Conservation (phyloP, 2,888 invertebrate genomes). For the Pterostichus niger region DNA sequence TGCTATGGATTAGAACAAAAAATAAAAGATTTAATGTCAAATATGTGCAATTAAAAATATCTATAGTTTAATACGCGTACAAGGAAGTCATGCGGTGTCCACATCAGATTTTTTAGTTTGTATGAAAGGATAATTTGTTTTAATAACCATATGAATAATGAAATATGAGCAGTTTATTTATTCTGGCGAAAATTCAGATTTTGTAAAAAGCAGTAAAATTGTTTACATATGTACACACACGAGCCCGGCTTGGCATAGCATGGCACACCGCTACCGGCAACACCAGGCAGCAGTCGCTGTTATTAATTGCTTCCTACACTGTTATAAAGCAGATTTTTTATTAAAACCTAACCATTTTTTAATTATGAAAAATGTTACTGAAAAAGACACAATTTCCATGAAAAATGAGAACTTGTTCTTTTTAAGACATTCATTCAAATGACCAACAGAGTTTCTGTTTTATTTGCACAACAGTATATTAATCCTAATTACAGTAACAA, state of each 20-base stretch:
- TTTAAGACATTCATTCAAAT: no score
- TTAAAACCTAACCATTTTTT: constrained; percentile 49
- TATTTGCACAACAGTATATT: no score
- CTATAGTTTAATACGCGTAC: no score
- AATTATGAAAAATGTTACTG: constrained; percentile 36
- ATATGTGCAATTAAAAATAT: no score
- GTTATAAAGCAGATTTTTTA: constrained; percentile 38
- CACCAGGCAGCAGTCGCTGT: not conserved
- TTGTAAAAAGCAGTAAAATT: constrained; percentile 14
- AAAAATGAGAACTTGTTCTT: not conserved
- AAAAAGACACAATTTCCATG: constrained; percentile 2
- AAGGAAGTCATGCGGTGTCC: no score
- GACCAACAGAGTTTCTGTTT: no score
- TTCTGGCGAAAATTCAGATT: not conserved
- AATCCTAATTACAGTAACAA: no score
- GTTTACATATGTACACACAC: constrained; percentile 48
- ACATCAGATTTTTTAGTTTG: no score
- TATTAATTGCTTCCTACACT: constrained; percentile 37
- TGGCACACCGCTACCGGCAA: no score
- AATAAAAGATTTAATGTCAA: no score
- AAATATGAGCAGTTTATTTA: constrained; percentile 31
- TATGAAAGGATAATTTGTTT: constrained; percentile 22
- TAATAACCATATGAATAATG: constrained; percentile 27
- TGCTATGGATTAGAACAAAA: no score
- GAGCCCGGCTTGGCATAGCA: not conserved